Evolutionary conservation across 2,888 invertebrate species (phyloP), one percentile per base, ranked within the genome.

Genomic region (Harpagoxenus sublaevis): DNA sequence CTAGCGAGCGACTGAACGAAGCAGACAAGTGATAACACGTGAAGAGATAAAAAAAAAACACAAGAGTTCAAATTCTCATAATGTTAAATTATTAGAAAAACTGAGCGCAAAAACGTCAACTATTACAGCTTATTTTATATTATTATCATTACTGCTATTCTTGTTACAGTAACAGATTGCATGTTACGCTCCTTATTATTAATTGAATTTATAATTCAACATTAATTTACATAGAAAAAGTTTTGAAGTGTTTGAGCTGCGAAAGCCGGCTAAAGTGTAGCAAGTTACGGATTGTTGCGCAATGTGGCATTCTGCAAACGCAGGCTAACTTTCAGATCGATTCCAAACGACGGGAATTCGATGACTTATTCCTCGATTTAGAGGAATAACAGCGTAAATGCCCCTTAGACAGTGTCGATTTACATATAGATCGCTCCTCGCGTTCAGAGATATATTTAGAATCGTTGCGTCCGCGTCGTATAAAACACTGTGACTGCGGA

Each of bases 371-470:
- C 71, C 28, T 51, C 79, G 18, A 70, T 79, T 45, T 28, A 15
- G n/a, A 23, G 5, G 4, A 63, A 35, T 15, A 57, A 28, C 28
- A 42, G 60, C 60, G 35, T 48, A 35, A 60, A 68, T 23, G 45
- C 35, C 79, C 28, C 48, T 15, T 39, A 51, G 18, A 18, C 60
- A 23, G n/a, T 39, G 23, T 23, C 45, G 45, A 48, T 70, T 28
- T 57, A 35, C 42, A 8, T 15, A 12, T 15, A 12, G 28, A 42
- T 28, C 42, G 55, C 42, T 55, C 28, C 18, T 23, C 79, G 57
- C 71, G 45, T 60, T 55, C 73, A n/a, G 48, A 5, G n/a, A 68
- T 79, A 79, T 81, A 71, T 71, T 81, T 81, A 71, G 71, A 28
- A 51, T 9, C 23, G 35, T 81, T 51, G 73, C 79, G 28, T 71